Evolutionary conservation across 2,888 invertebrate species (phyloP), one percentile per base, ranked within the genome.

Genomic region (Tricholauxania praeusta): DNA sequence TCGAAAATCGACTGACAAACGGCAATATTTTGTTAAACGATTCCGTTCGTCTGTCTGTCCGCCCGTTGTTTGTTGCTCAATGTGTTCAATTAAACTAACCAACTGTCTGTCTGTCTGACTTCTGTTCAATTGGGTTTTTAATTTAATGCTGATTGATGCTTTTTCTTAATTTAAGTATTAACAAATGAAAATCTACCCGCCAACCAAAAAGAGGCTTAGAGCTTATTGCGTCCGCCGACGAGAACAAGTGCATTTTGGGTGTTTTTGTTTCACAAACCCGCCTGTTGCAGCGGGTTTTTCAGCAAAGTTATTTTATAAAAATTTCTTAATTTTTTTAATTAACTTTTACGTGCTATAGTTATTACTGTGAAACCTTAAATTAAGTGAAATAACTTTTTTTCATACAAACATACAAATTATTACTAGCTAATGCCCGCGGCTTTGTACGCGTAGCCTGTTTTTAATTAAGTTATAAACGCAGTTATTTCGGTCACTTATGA

Each of bases 1-100:
- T 84, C 72, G 57, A 81, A 83, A 81, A 83, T 82, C 82, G 81
- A 83, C 83, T 83, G 81, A 81, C 81, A 76, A 78, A 79, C 70
- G 62, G 70, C 32, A 70, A 70, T 70, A 70, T 70, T 70, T 63
- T 47, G 62, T 63, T 63, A 70, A 62, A 70, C 57, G 64, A 51
- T 64, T 64, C 15, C 39, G 63, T 14, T 39, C 17, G n/a, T 51
- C 49, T 63, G 48, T 63, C 12, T 55, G 57, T 19, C 17, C n/a
- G 14, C 22, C 63, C 39, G 48, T 19, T 17, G 19, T 53, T 55
- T 48, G 57, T 67, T 48, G 12, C 47, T 12, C 51, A 60, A 60
- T 47, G 39, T 39, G 39, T 39, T 39, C 10, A 10, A 10, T 39
- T 39, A 39, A 10, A 15, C 49, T 63, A 17, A 47, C 12, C 39